Evolutionary conservation across 1,140 invertebrate genomes (phyloP), one percentile per base, ranked within the genome.

Genomic region (Lepidostoma basale): DNA sequence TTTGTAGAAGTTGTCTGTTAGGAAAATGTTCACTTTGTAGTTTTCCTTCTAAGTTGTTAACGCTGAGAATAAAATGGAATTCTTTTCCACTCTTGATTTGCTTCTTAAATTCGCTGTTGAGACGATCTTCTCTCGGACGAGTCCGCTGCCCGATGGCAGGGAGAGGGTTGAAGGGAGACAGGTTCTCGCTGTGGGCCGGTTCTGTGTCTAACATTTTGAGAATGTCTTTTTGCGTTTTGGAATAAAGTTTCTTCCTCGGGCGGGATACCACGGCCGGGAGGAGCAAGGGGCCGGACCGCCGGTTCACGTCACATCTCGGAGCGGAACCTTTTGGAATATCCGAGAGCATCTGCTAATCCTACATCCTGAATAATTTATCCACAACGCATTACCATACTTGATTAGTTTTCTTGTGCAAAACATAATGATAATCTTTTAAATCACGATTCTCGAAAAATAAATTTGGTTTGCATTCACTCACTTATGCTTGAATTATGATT

Each of bases 141-240:
- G 77, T 75, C 39, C 75, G 79, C 68, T 81, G 77, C 22, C 81
- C 79, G 16, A 83, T 83, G 0, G 80, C 80, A 2, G 82, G 82
- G 3, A 83, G 74, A 1, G 82, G 82, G 40, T 78, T 77, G 72
- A 82, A 83, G 5, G 80, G 81, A 0, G 81, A 80, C 0, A 82
- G 66, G 10, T 72, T 75, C 9, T 79, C 74, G 73, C 81, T 83
- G 12, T 79, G 70, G 1, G 75, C 73, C 3, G 78, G 68, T 20
- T 80, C 76, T 65, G 77, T 79, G 39, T 81, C 77, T 8, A 82
- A 66, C 81, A 83, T 83, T 45, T 62, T 72, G n/a, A 72, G 10
- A n/a, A 72, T 65, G 0, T 68, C 62, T n/a, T 25, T 66, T 56
- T 72, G 70, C 0, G 67, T 66, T 52, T 68, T 18, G 28, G 66